A percentile compares a stretch with the other conserved stretches of the same genome.
phyloP scores from a whole-genome alignment of 1,140 invertebrate species.

The Parasteatoda tepidariorum region DNA sequence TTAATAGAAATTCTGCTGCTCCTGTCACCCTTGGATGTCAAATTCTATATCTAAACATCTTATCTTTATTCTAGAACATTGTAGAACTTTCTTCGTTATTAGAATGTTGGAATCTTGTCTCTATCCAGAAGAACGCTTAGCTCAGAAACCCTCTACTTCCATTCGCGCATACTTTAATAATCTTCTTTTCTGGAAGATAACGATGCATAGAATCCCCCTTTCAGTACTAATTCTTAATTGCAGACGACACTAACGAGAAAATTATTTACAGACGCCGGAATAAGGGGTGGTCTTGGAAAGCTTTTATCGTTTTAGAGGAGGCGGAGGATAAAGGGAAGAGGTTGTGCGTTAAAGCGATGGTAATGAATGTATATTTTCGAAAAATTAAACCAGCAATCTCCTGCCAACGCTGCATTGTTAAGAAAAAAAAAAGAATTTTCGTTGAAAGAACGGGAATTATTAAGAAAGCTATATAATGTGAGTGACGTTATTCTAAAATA shows the following conservation, averaged over 20 bases:
- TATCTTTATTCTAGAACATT: too few relatives aligned
- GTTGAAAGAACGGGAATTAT: too few relatives aligned
- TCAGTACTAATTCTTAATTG: constrained; percentile 15
- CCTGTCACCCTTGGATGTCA: too few relatives aligned
- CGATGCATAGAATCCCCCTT: neutral
- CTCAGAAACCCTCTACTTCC: neutral
- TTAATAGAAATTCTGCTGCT: too few relatives aligned
- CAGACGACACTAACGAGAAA: constrained; percentile 7
- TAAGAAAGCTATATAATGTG: too few relatives aligned
- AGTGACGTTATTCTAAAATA: too few relatives aligned
- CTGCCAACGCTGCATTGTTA: too few relatives aligned
- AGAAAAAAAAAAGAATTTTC: too few relatives aligned
- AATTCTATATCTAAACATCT: too few relatives aligned
- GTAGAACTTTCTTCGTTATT: too few relatives aligned
- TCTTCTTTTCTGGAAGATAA: neutral
- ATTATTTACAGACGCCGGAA: constrained; percentile 18
- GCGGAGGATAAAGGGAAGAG: neutral
- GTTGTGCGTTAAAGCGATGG: neutral
- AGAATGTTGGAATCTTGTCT: too few relatives aligned
- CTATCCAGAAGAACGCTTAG: too few relatives aligned
- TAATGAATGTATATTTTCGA: neutral
- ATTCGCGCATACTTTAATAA: neutral
- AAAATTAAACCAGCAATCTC: neutral
- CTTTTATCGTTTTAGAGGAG: neutral
- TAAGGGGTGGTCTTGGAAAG: neutral